Conservation (phyloP, 1,140 invertebrate species). For the Monomorium pharaonis region DNA sequence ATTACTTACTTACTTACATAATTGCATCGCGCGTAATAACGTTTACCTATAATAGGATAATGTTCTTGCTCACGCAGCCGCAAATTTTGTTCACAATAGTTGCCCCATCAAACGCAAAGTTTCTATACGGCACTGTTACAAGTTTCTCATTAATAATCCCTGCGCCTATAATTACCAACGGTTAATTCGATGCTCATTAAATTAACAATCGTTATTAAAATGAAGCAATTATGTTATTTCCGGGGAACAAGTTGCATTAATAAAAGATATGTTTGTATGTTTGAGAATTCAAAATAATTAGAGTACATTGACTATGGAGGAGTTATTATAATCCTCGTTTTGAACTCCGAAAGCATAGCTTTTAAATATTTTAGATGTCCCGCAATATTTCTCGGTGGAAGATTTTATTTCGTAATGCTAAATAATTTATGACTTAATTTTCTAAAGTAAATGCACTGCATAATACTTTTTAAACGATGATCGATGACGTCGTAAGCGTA, state of each 20-base stretch:
- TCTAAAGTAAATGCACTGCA: slow-evolving; percentile 33
- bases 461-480: slow-evolving; percentile 58
- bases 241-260: not conserved
- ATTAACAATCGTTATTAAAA: slow-evolving; percentile 16
- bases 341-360: not conserved
- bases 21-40: slow-evolving; percentile 58
- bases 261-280: not conserved
- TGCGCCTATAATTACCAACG: slow-evolving; percentile 23
- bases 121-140: slow-evolving; percentile 8
- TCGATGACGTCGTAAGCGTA: slow-evolving; percentile 40
- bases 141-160: slow-evolving; percentile 52
- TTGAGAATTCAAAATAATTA: not conserved
- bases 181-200: slow-evolving; percentile 18
- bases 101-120: slow-evolving; percentile 42
- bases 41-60: slow-evolving; percentile 57
- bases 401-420: slow-evolving; percentile 34
- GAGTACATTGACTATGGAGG: not conserved
- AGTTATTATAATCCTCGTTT: not conserved
- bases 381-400: not conserved
- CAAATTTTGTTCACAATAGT: slow-evolving; percentile 56
- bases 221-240: slow-evolving; percentile 1
- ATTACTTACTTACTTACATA: slow-evolving; percentile 59
- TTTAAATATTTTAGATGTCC: not conserved
- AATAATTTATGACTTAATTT: slow-evolving; percentile 46
- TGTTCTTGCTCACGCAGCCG: slow-evolving; percentile 51